These are phyloP conservation scores for Caenorhabditis wallacei DNA, from an alignment of 2,888 invertebrate species.

Conservation along the genomic window DNA sequence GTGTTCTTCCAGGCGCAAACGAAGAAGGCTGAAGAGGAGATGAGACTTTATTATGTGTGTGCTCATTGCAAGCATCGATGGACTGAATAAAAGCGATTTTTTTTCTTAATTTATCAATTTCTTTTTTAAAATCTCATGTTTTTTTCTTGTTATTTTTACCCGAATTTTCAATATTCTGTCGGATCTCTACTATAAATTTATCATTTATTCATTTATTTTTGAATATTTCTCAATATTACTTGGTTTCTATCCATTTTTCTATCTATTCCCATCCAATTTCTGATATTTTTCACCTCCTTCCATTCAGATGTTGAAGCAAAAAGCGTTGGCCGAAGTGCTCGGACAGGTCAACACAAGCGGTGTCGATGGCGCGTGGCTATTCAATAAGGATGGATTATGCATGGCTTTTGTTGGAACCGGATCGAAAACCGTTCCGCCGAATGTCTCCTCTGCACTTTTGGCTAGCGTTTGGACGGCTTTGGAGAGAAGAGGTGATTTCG, in stretches of 20 bases:
- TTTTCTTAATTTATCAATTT: neutral
- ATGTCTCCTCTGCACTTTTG: slow-evolving; percentile 71
- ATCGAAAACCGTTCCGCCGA: slow-evolving; percentile 63
- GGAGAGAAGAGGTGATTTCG: slow-evolving; percentile 66
- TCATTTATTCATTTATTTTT: neutral
- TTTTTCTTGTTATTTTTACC: neutral
- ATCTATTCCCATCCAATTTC: too few relatives aligned
- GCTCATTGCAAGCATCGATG: slow-evolving; percentile 85
- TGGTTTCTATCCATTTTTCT: too few relatives aligned
- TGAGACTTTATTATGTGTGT: slow-evolving; percentile 86
- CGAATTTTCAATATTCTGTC: neutral
- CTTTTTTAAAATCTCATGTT: too few relatives aligned
- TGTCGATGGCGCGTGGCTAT: slow-evolving; percentile 70
- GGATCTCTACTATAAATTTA: slow-evolving; percentile 14
- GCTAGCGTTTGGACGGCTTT: slow-evolving; percentile 72
- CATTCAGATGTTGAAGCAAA: slow-evolving; percentile 72
- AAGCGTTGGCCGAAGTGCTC: slow-evolving; percentile 73
- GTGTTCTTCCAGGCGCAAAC: slow-evolving; percentile 98
- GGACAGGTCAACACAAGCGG: slow-evolving; percentile 74
- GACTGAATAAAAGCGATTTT: slow-evolving; percentile 84
- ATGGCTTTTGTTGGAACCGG: slow-evolving; percentile 71
- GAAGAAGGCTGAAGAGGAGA: slow-evolving; percentile 90
- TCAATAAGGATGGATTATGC: slow-evolving; percentile 74
- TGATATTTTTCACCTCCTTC: too few relatives aligned
- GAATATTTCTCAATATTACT: neutral